Percentiles rank a stretch among this genome's conserved stretches.
Evolutionary conservation across 2,113 vertebrate species (phyloP).

Genomic region (Planiliza haematocheilus): DNA sequence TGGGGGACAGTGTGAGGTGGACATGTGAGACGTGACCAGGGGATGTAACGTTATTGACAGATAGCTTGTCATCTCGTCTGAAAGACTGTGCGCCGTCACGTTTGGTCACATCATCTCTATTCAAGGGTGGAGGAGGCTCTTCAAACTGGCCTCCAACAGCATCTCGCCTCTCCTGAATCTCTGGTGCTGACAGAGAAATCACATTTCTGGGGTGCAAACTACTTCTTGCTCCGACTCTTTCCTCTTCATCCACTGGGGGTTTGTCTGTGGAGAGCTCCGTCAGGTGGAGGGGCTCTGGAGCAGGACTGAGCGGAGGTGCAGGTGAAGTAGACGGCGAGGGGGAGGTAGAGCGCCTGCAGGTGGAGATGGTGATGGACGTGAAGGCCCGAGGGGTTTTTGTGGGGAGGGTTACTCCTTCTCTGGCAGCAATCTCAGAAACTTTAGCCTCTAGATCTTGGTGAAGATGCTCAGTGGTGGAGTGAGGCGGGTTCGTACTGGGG

Average conservation of each 20-base stretch:
- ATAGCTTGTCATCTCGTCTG: background rate
- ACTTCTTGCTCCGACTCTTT: background rate
- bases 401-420: conserved; percentile 59
- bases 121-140: background rate
- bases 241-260: background rate
- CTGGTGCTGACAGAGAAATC: background rate
- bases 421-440: conserved; percentile 65
- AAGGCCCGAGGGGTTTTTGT: conserved; percentile 60
- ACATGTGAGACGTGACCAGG: conserved; percentile 80
- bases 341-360: conserved; percentile 71
- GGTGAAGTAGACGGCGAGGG: conserved; percentile 53
- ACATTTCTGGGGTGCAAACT: background rate
- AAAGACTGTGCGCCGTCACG: background rate
- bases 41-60: conserved; percentile 7
- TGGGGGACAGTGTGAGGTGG: conserved; percentile 84
- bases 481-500: background rate
- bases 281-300: conserved; percentile 50
- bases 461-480: background rate
- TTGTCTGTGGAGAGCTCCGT: conserved; percentile 26
- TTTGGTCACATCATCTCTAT: conserved; percentile 7
- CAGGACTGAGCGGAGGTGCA: conserved; percentile 12
- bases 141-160: conserved; percentile 44
- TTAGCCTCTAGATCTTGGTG: conserved; percentile 30
- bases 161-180: conserved; percentile 34
- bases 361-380: conserved; percentile 81